Percentiles rank a stretch among this genome's conserved stretches.
Conservation (phyloP, 2,113 vertebrate species). For the Phaethornis superciliosus region DNA sequence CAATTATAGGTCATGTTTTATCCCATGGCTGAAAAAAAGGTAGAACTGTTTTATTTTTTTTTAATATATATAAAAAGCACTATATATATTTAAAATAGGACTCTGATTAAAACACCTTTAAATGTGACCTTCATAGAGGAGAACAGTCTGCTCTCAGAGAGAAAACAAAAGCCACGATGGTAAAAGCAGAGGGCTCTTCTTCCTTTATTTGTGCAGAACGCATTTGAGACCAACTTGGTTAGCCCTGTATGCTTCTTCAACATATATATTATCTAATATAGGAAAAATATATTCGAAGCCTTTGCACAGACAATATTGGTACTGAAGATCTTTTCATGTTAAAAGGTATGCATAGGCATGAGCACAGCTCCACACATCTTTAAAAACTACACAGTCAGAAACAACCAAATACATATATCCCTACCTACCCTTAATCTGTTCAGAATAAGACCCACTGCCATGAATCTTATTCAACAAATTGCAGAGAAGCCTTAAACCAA, state of each 20-base stretch:
- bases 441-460: background rate
- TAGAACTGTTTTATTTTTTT: background rate
- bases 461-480: background rate
- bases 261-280: background rate
- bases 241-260: background rate
- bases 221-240: background rate
- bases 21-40: background rate
- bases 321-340: fast-evolving
- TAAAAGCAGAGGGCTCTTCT: background rate
- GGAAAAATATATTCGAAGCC: background rate
- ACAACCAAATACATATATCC: background rate
- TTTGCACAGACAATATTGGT: background rate
- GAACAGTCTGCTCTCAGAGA: background rate
- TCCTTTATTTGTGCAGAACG: background rate
- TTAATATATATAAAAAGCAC: background rate
- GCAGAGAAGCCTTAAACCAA: background rate
- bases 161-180: background rate
- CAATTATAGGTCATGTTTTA: background rate
- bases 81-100: background rate
- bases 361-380: background rate
- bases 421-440: background rate
- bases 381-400: background rate
- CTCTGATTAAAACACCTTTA: background rate
- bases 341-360: background rate
- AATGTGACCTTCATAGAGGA: background rate